Percentiles rank a stretch among this genome's conserved stretches.
Evolutionary conservation across 2,113 vertebrate species (phyloP).

Genomic region (Gallinago jamesoni): DNA sequence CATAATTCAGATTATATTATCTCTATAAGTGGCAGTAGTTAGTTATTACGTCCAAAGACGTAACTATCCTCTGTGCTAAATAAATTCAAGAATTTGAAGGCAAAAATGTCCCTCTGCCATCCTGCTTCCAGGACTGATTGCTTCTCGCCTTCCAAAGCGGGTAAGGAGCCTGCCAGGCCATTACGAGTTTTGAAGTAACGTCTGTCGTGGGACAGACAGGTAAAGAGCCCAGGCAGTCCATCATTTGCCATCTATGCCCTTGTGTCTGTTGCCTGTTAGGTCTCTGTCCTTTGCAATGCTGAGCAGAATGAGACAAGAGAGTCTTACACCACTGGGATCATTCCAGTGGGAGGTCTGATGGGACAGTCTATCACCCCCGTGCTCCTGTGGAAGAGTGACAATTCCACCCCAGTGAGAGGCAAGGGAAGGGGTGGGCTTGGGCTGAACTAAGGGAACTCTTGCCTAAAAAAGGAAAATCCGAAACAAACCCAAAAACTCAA

Average conservation of each 20-base stretch:
- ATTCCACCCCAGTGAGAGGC: neutral
- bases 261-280: neutral
- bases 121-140: neutral
- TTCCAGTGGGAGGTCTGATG: neutral
- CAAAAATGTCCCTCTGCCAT: neutral
- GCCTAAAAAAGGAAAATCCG: neutral
- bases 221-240: neutral
- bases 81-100: constrained; percentile 18
- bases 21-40: neutral
- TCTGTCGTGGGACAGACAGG: neutral
- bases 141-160: neutral
- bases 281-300: neutral
- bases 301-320: neutral
- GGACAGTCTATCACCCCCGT: neutral
- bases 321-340: neutral
- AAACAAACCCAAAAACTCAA: neutral
- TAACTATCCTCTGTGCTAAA: neutral
- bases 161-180: neutral
- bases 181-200: neutral
- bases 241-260: neutral
- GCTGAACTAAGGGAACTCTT: neutral
- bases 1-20: neutral
- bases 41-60: neutral
- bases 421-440: neutral
- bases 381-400: neutral